Evolutionary conservation across 2,888 invertebrate genomes (phyloP), one percentile per base, ranked within the genome.

Genomic region (Rotaria magnacalcarata): DNA sequence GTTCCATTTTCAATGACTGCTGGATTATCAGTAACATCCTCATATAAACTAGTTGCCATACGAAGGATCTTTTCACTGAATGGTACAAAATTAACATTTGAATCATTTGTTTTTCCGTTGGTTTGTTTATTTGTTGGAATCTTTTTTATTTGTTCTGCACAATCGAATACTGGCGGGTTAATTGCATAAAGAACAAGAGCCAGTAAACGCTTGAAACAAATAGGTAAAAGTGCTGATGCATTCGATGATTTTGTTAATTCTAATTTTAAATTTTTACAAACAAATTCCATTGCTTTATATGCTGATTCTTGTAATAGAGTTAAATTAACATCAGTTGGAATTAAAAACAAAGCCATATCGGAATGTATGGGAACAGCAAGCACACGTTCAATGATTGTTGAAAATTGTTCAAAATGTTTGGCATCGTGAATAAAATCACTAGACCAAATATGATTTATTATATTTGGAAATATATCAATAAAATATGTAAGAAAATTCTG

Each of bases 251-350:
- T 47, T 0, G 47, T 24, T 43, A 47, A 80, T 43, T 80, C 80
- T 34, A 67, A 19, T 84, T 41, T 56, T 14, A 56, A 54, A 84
- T 50, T 47, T 67, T 34, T 67, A 67, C 34, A 67, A 41, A 67
- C 67, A 50, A 95, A 93, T 88, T 96, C 95, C 91, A 97, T 94
- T 87, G 95, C 94, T 89, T 95, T 95, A 47, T 96, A 92, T 75
- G 95, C 93, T 85, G 95, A 94, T 89, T 95, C 95, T 90, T 96
- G 96, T 87, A 96, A 92, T 16, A 95, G 94, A 0, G 95, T 95
- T 87, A 95, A 92, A 21, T 90, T 89, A 84, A 89, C 89, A 88
- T 95, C 93, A 85, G 94, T 93, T 85, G 94, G 93, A 0, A 94
- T 93, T 88, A 95, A 93, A 91, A 96, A 93, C 90, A 96, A 94